Evolutionary conservation across 2,797 vertebrate genomes (phyloP).

Genomic region (Ataeniobius toweri): DNA sequence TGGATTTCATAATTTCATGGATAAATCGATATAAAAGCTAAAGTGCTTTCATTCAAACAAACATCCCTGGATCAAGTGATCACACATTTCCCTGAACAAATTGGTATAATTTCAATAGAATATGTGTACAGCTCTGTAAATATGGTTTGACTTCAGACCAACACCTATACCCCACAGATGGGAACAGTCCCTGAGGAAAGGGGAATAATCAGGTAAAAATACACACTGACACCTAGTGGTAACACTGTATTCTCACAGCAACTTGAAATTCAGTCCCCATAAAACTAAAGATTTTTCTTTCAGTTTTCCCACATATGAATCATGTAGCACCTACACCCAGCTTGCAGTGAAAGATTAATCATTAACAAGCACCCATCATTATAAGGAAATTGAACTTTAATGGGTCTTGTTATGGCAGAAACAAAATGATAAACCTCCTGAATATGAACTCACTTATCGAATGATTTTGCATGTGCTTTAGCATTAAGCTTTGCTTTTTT

Average conservation of each 20-base stretch:
- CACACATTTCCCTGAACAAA: background rate
- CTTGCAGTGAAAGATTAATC: background rate
- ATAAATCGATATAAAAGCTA: background rate
- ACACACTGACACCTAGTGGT: slow-evolving; percentile 59
- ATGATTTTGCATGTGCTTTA: too few relatives aligned
- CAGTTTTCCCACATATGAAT: background rate
- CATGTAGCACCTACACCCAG: background rate
- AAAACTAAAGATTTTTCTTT: background rate
- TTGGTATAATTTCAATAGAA: background rate
- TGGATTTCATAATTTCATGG: background rate
- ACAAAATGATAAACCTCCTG: too few relatives aligned
- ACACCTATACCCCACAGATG: background rate
- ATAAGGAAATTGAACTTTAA: background rate
- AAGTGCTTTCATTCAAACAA: background rate
- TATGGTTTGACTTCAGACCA: too few relatives aligned
- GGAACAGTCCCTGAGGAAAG: background rate
- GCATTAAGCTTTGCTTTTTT: too few relatives aligned
- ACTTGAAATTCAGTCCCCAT: background rate
- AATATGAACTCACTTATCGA: too few relatives aligned
- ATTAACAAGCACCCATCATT: background rate
- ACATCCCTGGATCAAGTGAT: background rate
- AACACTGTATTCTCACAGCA: background rate
- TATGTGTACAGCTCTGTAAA: too few relatives aligned
- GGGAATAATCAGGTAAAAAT: background rate
- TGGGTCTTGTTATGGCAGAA: too few relatives aligned